Percentiles rank a stretch among this genome's conserved stretches.
phyloP scores from a whole-genome alignment of 2,888 invertebrate genomes.

The Cordilura impudica region DNA sequence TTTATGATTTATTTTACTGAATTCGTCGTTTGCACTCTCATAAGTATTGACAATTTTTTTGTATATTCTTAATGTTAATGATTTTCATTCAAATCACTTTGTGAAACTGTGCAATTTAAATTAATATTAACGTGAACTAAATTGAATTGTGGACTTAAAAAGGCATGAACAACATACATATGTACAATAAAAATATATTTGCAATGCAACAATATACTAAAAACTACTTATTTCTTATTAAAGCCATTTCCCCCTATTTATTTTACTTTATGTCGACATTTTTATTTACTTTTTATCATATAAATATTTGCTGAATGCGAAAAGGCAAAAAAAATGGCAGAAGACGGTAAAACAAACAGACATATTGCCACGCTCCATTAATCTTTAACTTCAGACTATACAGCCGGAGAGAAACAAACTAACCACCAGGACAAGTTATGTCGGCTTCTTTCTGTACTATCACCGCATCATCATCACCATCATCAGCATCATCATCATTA shows the following conservation, averaged over 20 bases:
- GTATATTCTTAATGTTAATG: slow-evolving; percentile 30
- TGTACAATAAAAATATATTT: background rate
- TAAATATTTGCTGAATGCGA: slow-evolving; percentile 42
- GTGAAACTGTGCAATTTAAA: slow-evolving; percentile 35
- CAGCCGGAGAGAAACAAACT: slow-evolving; percentile 29
- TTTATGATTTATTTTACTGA: background rate
- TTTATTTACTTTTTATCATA: slow-evolving; percentile 48
- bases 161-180: background rate
- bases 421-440: slow-evolving; percentile 49
- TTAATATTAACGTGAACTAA: slow-evolving; percentile 42
- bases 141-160: slow-evolving; percentile 33
- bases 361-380: slow-evolving; percentile 62
- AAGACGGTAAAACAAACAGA: slow-evolving; percentile 29
- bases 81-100: slow-evolving; percentile 30
- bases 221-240: slow-evolving; percentile 54
- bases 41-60: slow-evolving; percentile 29
- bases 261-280: slow-evolving; percentile 54
- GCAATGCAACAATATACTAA: slow-evolving; percentile 36
- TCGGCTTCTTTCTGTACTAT: slow-evolving; percentile 34
- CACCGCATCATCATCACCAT: background rate
- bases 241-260: slow-evolving; percentile 44
- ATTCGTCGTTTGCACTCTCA: slow-evolving; percentile 9
- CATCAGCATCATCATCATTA: slow-evolving; percentile 28
- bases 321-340: slow-evolving; percentile 12
- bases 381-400: slow-evolving; percentile 45